These are phyloP conservation scores for Morpho helenor DNA, from an alignment of 2,888 invertebrate genomes.

Conservation along the genomic window DNA sequence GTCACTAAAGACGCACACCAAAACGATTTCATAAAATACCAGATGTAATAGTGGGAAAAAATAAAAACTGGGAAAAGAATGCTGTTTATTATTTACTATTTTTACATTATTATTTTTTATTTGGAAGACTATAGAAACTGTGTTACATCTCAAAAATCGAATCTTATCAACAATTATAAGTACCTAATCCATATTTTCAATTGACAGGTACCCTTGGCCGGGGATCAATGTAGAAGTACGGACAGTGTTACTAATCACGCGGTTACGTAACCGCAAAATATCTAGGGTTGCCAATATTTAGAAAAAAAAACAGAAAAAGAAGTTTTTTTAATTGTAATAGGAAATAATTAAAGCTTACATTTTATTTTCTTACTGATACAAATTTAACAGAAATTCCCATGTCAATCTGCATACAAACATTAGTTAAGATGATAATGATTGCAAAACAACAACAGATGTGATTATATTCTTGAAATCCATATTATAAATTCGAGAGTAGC, in stretches of 20 bases:
- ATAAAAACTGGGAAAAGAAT: too few relatives aligned
- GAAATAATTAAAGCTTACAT: neutral
- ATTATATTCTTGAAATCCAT: too few relatives aligned
- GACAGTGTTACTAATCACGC: slow-evolving; percentile 20
- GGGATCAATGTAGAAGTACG: slow-evolving; percentile 19
- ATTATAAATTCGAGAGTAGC: too few relatives aligned
- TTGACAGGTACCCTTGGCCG: slow-evolving; percentile 22
- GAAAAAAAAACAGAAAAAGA: neutral
- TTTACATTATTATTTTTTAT: too few relatives aligned
- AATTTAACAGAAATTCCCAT: too few relatives aligned
- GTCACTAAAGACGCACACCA: too few relatives aligned
- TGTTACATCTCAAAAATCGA: neutral
- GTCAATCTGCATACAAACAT: too few relatives aligned
- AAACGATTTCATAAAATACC: too few relatives aligned
- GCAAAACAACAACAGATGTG: too few relatives aligned
- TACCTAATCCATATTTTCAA: slow-evolving; percentile 16
- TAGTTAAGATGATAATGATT: too few relatives aligned
- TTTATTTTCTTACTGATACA: neutral
- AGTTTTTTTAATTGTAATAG: neutral
- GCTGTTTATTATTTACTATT: too few relatives aligned
- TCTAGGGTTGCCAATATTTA: slow-evolving; percentile 4
- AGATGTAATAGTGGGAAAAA: too few relatives aligned
- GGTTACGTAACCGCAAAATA: slow-evolving; percentile 16
- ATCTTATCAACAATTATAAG: slow-evolving; percentile 4
- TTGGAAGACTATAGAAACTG: neutral